phyloP scores from a whole-genome alignment of 2,113 vertebrate genomes.

The Formicarius rufipectus region DNA sequence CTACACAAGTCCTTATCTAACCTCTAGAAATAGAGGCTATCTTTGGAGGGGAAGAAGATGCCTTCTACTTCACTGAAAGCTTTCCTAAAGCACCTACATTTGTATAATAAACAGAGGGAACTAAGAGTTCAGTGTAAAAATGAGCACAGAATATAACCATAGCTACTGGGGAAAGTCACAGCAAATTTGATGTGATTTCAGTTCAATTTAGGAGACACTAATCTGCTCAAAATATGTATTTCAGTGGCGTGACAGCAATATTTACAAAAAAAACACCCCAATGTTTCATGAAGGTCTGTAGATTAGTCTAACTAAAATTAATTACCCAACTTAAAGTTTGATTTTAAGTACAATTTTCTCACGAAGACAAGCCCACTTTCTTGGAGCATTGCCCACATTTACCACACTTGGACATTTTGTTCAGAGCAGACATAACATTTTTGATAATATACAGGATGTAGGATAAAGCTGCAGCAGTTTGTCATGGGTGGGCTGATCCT shows the following conservation, averaged over 20 bases:
- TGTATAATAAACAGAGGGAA: background rate
- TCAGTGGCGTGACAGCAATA: background rate
- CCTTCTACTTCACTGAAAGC: background rate
- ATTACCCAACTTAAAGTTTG: background rate
- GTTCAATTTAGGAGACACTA: background rate
- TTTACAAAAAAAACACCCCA: background rate
- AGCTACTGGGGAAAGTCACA: background rate
- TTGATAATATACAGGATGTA: background rate
- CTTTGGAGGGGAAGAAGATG: background rate
- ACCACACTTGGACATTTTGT: slow-evolving; percentile 42
- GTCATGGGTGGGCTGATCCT: slow-evolving; percentile 47
- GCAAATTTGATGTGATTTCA: background rate
- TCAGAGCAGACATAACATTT: slow-evolving; percentile 57
- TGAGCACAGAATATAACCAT: background rate
- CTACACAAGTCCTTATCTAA: background rate
- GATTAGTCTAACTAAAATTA: background rate
- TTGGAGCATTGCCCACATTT: background rate
- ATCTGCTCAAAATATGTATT: background rate
- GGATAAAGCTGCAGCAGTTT: slow-evolving; percentile 30
- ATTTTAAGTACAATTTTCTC: background rate
- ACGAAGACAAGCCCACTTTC: slow-evolving; percentile 15
- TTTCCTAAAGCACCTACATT: background rate
- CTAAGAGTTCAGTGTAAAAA: background rate
- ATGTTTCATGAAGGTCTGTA: background rate
- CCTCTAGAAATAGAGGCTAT: background rate